Conservation (phyloP, 2,888 invertebrate species). For the Acleris literana region DNA sequence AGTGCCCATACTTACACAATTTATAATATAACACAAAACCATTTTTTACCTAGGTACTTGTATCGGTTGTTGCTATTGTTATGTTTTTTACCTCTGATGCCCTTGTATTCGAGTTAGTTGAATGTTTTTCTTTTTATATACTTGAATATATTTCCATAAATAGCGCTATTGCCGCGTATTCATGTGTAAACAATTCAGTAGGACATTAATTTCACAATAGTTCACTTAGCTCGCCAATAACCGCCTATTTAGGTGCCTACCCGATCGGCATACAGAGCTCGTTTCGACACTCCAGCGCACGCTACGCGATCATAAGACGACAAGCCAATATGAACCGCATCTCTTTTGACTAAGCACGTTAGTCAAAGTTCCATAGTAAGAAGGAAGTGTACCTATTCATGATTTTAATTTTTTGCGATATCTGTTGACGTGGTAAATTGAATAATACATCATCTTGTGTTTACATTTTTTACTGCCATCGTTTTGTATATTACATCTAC, state of each 20-base stretch:
- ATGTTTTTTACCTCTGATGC: no score
- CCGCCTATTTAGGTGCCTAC: conserved; percentile 62
- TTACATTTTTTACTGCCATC: no score
- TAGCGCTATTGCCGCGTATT: background rate
- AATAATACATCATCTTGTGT: background rate
- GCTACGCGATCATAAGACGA: background rate
- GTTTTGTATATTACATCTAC: no score
- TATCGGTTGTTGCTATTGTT: no score
- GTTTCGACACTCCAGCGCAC: conserved; percentile 48
- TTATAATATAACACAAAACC: no score
- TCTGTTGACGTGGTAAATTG: conserved; percentile 8
- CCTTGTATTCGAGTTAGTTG: no score
- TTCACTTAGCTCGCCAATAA: conserved; percentile 56
- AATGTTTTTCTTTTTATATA: no score
- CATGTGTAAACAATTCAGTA: conserved; percentile 14
- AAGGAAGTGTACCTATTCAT: conserved; percentile 14
- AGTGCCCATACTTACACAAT: no score
- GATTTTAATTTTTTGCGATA: conserved; percentile 7
- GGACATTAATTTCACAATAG: conserved; percentile 72
- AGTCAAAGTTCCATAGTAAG: background rate
- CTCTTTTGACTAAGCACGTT: no score
- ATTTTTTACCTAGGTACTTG: no score
- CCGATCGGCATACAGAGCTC: conserved; percentile 59
- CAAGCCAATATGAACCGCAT: background rate
- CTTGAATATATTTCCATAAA: no score